These are phyloP conservation scores for Masnerella sp. DNA, from an alignment of 2,888 invertebrate genomes.

Conservation along the genomic window DNA sequence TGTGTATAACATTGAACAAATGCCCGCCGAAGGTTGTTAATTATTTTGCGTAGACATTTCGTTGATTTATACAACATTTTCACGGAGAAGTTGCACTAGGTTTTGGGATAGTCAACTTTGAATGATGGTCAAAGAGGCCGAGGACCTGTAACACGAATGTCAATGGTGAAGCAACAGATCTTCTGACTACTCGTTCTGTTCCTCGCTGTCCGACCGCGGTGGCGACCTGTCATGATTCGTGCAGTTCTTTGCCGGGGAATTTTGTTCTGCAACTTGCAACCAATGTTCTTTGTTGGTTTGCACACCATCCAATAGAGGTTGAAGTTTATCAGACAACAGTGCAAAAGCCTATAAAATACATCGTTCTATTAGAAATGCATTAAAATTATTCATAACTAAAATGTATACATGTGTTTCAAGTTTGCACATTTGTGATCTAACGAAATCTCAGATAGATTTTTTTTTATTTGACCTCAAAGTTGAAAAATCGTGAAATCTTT, in stretches of 20 bases:
- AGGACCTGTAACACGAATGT: constrained; percentile 31
- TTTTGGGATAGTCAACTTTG: too few relatives aligned
- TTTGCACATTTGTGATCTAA: too few relatives aligned
- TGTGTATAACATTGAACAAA: too few relatives aligned
- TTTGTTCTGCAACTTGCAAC: constrained; percentile 84
- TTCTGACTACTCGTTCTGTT: constrained; percentile 63
- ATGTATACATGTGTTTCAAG: too few relatives aligned
- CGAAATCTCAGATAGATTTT: too few relatives aligned
- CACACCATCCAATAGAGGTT: constrained; percentile 90
- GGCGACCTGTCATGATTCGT: constrained; percentile 74
- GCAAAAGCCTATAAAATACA: constrained; percentile 85
- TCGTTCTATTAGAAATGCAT: too few relatives aligned
- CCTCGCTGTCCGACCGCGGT: constrained; percentile 64
- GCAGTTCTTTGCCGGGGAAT: constrained; percentile 67
- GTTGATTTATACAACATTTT: too few relatives aligned
- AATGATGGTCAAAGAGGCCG: constrained; percentile 43
- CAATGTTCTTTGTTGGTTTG: constrained; percentile 89
- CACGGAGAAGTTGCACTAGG: too few relatives aligned
- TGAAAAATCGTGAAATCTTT: too few relatives aligned
- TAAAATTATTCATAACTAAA: not conserved
- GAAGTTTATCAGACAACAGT: constrained; percentile 86
- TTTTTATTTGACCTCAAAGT: too few relatives aligned
- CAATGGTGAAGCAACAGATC: constrained; percentile 53
- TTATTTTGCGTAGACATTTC: too few relatives aligned
- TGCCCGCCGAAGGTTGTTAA: too few relatives aligned